Conservation (phyloP, 2,113 vertebrate species). For the Corythoichthys intestinalis region DNA sequence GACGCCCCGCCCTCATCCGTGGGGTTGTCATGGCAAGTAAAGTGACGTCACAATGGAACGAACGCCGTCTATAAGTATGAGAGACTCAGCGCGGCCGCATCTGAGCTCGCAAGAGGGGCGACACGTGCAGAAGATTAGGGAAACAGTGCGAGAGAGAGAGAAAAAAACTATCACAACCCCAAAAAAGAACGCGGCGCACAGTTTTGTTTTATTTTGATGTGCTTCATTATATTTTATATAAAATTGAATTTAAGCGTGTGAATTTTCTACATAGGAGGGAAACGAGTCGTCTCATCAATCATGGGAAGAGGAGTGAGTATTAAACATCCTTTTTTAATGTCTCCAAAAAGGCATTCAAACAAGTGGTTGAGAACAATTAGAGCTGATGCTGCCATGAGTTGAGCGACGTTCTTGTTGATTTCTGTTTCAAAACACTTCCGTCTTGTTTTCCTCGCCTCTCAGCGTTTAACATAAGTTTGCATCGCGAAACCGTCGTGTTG, state of each 20-base stretch:
- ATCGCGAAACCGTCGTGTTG: slow-evolving; percentile 24
- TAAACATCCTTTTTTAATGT: neutral
- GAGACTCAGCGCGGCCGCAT: slow-evolving; percentile 39
- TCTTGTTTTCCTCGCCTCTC: slow-evolving; percentile 13
- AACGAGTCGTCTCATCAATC: slow-evolving; percentile 37
- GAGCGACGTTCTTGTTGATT: neutral
- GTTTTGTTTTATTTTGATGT: slow-evolving; percentile 21
- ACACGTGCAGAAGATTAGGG: slow-evolving; percentile 54
- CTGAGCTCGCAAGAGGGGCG: slow-evolving; percentile 55
- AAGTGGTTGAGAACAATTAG: slow-evolving; percentile 30
- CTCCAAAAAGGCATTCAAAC: slow-evolving; percentile 30
- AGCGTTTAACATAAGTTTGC: slow-evolving; percentile 15
- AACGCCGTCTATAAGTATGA: slow-evolving; percentile 68
- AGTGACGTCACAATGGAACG: slow-evolving; percentile 70
- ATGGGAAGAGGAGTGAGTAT: slow-evolving; percentile 80
- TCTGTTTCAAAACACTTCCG: slow-evolving; percentile 23
- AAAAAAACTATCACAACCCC: neutral
- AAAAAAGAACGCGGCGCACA: slow-evolving; percentile 13
- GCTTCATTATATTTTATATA: slow-evolving; percentile 39
- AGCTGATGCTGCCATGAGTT: slow-evolving; percentile 7
- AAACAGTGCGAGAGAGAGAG: neutral
- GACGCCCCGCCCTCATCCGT: slow-evolving; percentile 62
- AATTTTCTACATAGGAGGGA: slow-evolving; percentile 32
- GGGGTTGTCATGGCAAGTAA: slow-evolving; percentile 74
- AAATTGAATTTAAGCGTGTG: slow-evolving; percentile 44